Evolutionary conservation across 2,888 invertebrate genomes (phyloP), one percentile per base, ranked within the genome.

Genomic region (Euphydryas editha): DNA sequence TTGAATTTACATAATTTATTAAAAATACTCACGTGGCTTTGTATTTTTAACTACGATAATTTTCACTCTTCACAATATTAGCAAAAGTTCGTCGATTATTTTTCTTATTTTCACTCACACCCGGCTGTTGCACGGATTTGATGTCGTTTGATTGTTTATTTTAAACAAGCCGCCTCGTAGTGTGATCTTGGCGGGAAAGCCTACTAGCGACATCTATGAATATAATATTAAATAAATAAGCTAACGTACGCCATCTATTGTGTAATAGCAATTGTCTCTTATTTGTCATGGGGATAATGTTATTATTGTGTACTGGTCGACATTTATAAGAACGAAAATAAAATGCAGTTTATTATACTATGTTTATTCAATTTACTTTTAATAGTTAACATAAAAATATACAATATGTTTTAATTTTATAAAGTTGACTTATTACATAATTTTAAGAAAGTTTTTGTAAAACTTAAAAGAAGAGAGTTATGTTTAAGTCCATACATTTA

Each of bases 101-200:
- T 42, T 21, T 39, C 37, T 39, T 58, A 39, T 59, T 58, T 63
- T 67, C 68, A 73, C 66, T 72, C 72, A 71, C 72, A 67, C 65
- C 82, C 85, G 85, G 72, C 81, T 84, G 81, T 78, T 82, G 81
- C 88, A 87, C 84, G 86, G 81, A 89, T 89, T 90, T 87, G 87
- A 84, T 85, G 81, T 84, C 84, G 87, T 86, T 88, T 88, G 87
- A 85, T 82, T 84, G 81, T 76, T 77, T 79, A 82, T 83, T 90
- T 92, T 87, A 81, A 92, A 91, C 84, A 79, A 78, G 82, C 85
- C 85, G 87, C 86, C 81, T 85, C 84, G 86, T 86, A 79, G 66
- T 68, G 37, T 18, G 21, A 39, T 73, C 62, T 64, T 64, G 65
- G 65, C 69, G 62, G 70, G 70, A 74, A 67, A 62, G 20, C 20